These are phyloP conservation scores for Oryzias melastigma DNA, from an alignment of 2,113 vertebrate genomes.

Conservation along the genomic window DNA sequence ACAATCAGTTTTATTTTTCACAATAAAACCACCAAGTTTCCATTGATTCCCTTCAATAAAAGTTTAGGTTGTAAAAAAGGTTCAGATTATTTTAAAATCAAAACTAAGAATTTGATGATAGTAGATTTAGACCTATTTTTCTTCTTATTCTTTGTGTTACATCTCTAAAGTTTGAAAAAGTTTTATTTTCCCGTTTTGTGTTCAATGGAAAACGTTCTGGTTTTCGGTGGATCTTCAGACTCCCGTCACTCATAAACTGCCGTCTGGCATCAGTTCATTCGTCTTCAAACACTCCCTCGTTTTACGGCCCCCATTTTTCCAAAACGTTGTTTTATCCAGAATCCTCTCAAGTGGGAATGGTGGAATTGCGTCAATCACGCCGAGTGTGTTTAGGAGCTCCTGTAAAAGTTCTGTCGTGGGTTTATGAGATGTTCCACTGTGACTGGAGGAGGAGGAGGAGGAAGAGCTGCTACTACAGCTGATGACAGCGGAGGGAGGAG, in stretches of 20 bases:
- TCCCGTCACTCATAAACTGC: background rate
- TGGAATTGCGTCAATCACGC: background rate
- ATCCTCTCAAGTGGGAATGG: constrained; percentile 4
- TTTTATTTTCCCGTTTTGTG: too few species aligned
- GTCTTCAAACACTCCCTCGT: constrained; percentile 6
- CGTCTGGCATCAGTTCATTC: background rate
- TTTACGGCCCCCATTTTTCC: constrained; percentile 33
- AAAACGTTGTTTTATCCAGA: constrained; percentile 16
- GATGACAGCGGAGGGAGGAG: background rate
- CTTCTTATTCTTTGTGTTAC: too few species aligned
- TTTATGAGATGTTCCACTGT: constrained; percentile 53
- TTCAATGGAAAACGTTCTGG: too few species aligned
- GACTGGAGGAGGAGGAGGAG: background rate
- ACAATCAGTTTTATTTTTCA: background rate
- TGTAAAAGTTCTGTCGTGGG: constrained; percentile 20
- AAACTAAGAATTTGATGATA: too few species aligned
- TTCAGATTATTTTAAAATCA: too few species aligned
- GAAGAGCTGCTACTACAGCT: background rate
- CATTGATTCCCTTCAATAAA: too few species aligned
- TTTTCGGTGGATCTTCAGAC: too few species aligned
- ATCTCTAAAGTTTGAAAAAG: too few species aligned
- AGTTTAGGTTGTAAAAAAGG: too few species aligned
- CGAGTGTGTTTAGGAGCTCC: background rate
- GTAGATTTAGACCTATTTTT: too few species aligned
- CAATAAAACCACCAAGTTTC: too few species aligned